These are phyloP conservation scores for Atopsyche davidsoni DNA, from an alignment of 1,140 invertebrate species.

Conservation along the genomic window DNA sequence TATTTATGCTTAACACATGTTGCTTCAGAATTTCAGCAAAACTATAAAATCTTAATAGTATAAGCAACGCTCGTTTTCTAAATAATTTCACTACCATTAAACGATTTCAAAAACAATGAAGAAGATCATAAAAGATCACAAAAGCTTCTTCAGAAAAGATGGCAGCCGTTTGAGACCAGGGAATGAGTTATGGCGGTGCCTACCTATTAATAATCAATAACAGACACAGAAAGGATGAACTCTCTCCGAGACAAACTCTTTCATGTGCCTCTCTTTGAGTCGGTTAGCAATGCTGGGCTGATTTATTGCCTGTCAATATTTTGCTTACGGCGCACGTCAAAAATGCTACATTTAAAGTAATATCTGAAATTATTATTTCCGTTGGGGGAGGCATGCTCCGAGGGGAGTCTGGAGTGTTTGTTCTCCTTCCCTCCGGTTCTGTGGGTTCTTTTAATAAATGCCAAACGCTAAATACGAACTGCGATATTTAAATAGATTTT, in stretches of 20 bases:
- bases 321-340: conserved; percentile 22
- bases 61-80: neutral
- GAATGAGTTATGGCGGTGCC: conserved; percentile 23
- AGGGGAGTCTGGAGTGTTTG: too few species aligned
- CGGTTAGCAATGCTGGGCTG: conserved; percentile 3
- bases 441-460: too few species aligned
- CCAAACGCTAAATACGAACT: too few species aligned
- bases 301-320: conserved; percentile 26
- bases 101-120: too few species aligned
- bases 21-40: neutral
- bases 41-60: neutral
- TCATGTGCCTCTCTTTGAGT: conserved; percentile 4
- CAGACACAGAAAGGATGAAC: conserved; percentile 9
- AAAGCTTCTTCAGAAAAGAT: conserved; percentile 5
- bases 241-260: conserved; percentile 16
- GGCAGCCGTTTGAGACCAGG: conserved; percentile 2
- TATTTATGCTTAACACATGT: too few species aligned
- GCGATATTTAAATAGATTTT: too few species aligned
- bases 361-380: conserved; percentile 23
- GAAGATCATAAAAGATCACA: neutral
- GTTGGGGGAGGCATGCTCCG: too few species aligned
- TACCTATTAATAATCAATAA: conserved; percentile 19
- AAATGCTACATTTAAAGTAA: conserved; percentile 22
- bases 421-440: too few species aligned
- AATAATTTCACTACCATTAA: too few species aligned